Evolutionary conservation across 2,113 vertebrate genomes (phyloP), one percentile per base, ranked within the genome.

Genomic region (Grallaria varia): DNA sequence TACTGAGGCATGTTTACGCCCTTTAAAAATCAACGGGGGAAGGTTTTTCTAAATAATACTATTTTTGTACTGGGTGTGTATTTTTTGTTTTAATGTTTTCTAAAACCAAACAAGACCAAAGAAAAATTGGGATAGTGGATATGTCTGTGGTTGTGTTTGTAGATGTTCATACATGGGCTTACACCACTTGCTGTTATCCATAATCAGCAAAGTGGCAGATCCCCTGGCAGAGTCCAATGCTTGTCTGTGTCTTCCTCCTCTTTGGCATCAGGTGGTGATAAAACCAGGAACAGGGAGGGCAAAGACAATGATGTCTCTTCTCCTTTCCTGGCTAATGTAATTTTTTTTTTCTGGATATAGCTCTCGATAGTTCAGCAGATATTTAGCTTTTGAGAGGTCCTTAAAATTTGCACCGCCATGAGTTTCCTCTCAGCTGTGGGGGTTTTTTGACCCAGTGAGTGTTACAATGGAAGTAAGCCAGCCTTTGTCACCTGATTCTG

Each of bases 11-110:
- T 73, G 56, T 68, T 63, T 76, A 13, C 12, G 60, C 1, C 28
- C 19, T 44, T 77, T 79, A 73, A 64, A 85, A 94, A 66, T 88
- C 21, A 76, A 3, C 0, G 8, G 16, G 9, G 6, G 44, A 47
- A 66, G 52, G 14, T 19, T 75, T 88, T 88, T 69, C 14, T 66
- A 39, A 73, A 16, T 67, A 30, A 50, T 59, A 4, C 11, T 72
- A 0, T 3, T 64, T 88, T 39, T 50, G 9, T 76, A 3, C 2
- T 47, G n/a, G 5, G 0, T 53, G 28, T 80, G 1, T 40, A 21
- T 68, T 40, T 49, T 53, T 22, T 23, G 7, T 40, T 71, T 76
- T 49, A 68, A 20, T 73, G 33, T 12, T 75, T 77, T 69, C 31
- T 24, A 13, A 42, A 88, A 68, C 4, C 16, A 28, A 40, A 11